Percentiles rank a stretch among this genome's conserved stretches.
Evolutionary conservation across 2,888 invertebrate genomes (phyloP).

Genomic region (Gibbula magus): DNA sequence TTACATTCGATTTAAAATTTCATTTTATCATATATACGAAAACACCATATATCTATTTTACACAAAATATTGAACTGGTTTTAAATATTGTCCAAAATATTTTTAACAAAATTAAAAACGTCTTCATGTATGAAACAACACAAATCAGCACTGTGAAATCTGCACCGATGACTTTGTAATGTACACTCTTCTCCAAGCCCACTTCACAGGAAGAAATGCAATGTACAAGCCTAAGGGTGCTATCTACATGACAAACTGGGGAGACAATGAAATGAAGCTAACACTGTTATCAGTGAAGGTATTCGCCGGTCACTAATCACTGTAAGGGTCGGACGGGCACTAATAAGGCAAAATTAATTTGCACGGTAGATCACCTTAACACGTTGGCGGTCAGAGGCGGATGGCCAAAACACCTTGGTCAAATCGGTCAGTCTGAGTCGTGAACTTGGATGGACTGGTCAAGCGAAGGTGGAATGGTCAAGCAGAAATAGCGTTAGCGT

Average conservation of each 20-base stretch:
- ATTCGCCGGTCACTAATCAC: background rate
- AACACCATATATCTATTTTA: no score
- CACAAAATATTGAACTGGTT: no score
- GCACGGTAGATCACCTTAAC: constrained; percentile 7
- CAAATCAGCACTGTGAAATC: no score
- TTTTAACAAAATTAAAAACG: no score
- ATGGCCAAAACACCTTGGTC: constrained; percentile 14
- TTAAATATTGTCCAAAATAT: no score
- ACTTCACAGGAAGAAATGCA: background rate
- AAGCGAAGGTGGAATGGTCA: constrained; percentile 3
- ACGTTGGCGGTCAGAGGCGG: background rate
- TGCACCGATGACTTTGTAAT: background rate
- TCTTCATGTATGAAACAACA: no score
- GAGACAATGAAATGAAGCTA: constrained; percentile 4
- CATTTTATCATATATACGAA: no score
- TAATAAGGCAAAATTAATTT: constrained; percentile 23
- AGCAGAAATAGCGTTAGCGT: background rate
- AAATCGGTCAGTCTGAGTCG: background rate
- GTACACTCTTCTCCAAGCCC: background rate
- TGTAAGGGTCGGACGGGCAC: background rate
- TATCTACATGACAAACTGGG: background rate
- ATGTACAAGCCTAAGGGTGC: background rate
- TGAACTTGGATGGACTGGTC: constrained; percentile 11
- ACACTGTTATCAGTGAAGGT: background rate
- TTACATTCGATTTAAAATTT: no score